Percentiles rank a stretch among this genome's conserved stretches.
Evolutionary conservation across 1,140 invertebrate species (phyloP).

Genomic region (Eubasilissa regina): DNA sequence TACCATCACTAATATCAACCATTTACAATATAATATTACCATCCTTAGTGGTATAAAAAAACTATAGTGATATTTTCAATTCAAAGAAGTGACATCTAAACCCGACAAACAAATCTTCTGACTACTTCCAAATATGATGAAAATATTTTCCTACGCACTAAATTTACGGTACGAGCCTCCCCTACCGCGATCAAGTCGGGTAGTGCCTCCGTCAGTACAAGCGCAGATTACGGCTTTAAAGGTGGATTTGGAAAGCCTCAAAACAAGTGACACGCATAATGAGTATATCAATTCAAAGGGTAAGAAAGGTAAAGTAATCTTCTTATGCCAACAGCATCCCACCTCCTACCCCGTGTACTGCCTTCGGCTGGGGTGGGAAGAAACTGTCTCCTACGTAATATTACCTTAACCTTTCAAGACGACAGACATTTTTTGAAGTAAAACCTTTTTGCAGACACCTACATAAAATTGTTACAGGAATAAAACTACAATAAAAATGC

Average conservation of each 20-base stretch:
- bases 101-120: neutral
- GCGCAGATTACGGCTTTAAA: constrained; percentile 38
- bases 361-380: constrained; percentile 4
- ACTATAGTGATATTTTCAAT: neutral
- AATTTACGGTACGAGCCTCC: constrained; percentile 7
- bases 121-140: neutral
- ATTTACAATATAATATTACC: no score
- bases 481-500: no score
- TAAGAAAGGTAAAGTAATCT: constrained; percentile 60
- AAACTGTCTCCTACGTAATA: neutral
- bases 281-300: constrained; percentile 59
- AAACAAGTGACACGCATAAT: constrained; percentile 53
- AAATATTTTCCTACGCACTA: neutral
- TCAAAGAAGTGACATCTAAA: neutral
- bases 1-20: no score
- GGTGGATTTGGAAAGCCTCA: constrained; percentile 41
- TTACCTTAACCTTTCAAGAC: neutral
- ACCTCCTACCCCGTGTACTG: constrained; percentile 23
- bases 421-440: neutral
- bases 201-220: constrained; percentile 1
- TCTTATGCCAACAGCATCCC: constrained; percentile 49
- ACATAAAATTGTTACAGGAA: no score
- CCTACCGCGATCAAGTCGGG: constrained; percentile 1
- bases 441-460: no score
- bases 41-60: neutral